Evolutionary conservation across 2,113 vertebrate genomes (phyloP), one percentile per base, ranked within the genome.

Genomic region (Corythoichthys intestinalis): DNA sequence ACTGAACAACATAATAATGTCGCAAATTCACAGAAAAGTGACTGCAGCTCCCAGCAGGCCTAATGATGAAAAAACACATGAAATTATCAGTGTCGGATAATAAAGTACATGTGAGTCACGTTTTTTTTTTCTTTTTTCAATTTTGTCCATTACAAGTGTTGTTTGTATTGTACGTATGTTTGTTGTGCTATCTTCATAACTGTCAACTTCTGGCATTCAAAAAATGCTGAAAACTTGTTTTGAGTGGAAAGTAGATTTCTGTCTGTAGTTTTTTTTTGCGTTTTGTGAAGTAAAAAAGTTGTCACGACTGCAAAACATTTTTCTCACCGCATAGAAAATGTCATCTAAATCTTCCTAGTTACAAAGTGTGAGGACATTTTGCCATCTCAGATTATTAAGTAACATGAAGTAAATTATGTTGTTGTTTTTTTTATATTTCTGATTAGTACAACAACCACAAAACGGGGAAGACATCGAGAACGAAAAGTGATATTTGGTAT

Each of bases 11-110:
- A 75, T 57, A 69, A 75, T 80, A 79, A 81, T 75, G 75, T 49
- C 62, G 82, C 81, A 82, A 38, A 56, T 50, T 80, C 9, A 10
- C 79, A 80, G 82, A 82, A 50, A 86, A 86, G 78, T 80, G 79
- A 71, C 66, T 74, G 69, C 52, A 67, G 65, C 67, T 63, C 76
- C 77, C 77, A 60, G 72, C 15, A 20, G 62, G 68, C 73, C 58
- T 68, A 54, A 80, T 70, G 76, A 28, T 54, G 20, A 0, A 77
- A 72, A 63, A 65, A 0, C 70, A 66, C 72, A 67, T 48, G 11
- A 48, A 10, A 48, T 48, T 13, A 48, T 48, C 47, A 48, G 47
- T 13, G 11, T 10, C 13, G 11, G 50, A 44, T 0, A 64, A 17
- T 73, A 38, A 69, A 66, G 56, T 49, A 48, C 28, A 65, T 62